Evolutionary conservation across 2,888 invertebrate genomes (phyloP).

Genomic region (Drosophila putrida): DNA sequence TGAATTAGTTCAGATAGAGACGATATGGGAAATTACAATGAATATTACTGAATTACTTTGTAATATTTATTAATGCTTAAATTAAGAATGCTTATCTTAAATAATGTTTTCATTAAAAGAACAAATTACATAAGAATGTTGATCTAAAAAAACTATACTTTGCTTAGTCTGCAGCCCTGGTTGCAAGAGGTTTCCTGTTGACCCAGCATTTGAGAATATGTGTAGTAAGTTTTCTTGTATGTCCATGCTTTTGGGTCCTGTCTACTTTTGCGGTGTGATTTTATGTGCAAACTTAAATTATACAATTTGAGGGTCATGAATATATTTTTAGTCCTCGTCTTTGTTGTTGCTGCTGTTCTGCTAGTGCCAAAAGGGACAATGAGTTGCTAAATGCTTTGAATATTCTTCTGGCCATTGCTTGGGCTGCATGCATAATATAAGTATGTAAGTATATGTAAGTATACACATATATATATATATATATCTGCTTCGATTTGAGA

Average conservation of each 20-base stretch:
- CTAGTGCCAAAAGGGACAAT: slow-evolving; percentile 70
- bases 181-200: slow-evolving; percentile 19
- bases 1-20: no score
- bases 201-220: slow-evolving; percentile 11
- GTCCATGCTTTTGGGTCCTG: slow-evolving; percentile 42
- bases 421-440: slow-evolving; percentile 75
- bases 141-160: no score
- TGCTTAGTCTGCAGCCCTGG: slow-evolving; percentile 29
- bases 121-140: no score
- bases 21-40: no score
- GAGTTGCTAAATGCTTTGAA: slow-evolving; percentile 81
- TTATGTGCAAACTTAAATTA: slow-evolving; percentile 82
- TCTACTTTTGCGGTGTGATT: slow-evolving; percentile 76
- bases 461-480: neutral
- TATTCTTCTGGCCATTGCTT: slow-evolving; percentile 76
- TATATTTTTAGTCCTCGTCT: slow-evolving; percentile 62
- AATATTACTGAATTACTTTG: neutral
- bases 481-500: slow-evolving; percentile 29
- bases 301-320: slow-evolving; percentile 77
- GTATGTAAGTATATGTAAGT: neutral
- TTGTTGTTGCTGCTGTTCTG: slow-evolving; percentile 26
- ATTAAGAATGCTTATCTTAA: no score
- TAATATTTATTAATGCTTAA: no score
- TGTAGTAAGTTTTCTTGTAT: slow-evolving; percentile 29
- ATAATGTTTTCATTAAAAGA: no score